Conservation (phyloP, 2,113 vertebrate species). For the Gnathonemus echidnorhynchus region DNA sequence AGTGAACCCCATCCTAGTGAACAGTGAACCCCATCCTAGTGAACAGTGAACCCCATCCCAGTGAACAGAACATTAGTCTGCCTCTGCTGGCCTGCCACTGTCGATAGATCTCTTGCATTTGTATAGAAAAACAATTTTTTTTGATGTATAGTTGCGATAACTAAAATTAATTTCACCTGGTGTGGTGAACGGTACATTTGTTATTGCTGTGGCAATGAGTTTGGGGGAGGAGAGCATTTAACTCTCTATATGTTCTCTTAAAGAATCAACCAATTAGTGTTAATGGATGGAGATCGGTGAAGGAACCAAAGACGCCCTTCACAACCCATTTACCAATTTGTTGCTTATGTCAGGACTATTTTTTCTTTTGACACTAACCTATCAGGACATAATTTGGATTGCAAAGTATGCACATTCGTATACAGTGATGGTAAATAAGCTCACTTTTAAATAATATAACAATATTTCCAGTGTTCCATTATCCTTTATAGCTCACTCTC, state of each 20-base stretch:
- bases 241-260: background rate
- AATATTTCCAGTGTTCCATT: background rate
- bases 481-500: background rate
- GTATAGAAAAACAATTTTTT: background rate
- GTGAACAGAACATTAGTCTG: background rate
- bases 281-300: background rate
- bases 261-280: background rate
- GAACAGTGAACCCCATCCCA: background rate
- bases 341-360: background rate
- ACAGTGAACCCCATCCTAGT: background rate
- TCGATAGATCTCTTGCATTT: background rate
- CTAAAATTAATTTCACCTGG: background rate
- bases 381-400: background rate
- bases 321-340: background rate
- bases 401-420: background rate
- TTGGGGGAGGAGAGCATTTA: background rate
- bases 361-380: background rate
- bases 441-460: background rate
- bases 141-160: background rate
- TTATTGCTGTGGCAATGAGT: background rate
- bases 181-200: background rate
- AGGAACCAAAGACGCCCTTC: background rate
- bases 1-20: background rate
- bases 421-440: background rate
- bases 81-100: background rate